phyloP scores from a whole-genome alignment of 2,113 vertebrate genomes.

The human region DNA sequence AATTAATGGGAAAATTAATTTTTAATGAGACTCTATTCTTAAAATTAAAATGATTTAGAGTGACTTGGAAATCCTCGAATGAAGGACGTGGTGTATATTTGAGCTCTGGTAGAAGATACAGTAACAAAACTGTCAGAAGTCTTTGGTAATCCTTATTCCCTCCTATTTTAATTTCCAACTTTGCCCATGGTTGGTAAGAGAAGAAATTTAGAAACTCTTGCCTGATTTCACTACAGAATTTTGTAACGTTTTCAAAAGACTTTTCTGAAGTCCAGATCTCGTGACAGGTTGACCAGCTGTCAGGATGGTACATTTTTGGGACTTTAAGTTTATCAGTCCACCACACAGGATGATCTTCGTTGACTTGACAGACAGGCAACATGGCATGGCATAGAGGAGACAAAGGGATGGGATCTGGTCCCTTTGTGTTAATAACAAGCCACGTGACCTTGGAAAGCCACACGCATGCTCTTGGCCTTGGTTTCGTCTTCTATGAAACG shows the following conservation, averaged over 20 bases:
- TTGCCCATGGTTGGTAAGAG: neutral
- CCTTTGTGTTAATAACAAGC: neutral
- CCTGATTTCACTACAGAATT: neutral
- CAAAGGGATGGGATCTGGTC: neutral
- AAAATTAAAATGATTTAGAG: neutral
- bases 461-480: neutral
- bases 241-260: neutral
- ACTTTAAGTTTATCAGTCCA: neutral
- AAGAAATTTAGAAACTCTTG: neutral
- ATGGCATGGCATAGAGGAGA: neutral
- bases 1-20: slow-evolving; percentile 19
- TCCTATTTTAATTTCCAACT: neutral
- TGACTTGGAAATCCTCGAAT: neutral
- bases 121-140: neutral
- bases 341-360: neutral
- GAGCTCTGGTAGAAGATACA: neutral
- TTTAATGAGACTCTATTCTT: neutral
- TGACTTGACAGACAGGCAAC: neutral
- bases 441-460: neutral
- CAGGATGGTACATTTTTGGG: neutral
- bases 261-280: slow-evolving; percentile 7
- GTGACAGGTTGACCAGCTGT: neutral
- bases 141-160: neutral
- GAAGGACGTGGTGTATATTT: neutral
- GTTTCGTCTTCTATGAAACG: neutral